Evolutionary conservation across 2,888 invertebrate species (phyloP).

Genomic region (Drosophila koepferae): DNA sequence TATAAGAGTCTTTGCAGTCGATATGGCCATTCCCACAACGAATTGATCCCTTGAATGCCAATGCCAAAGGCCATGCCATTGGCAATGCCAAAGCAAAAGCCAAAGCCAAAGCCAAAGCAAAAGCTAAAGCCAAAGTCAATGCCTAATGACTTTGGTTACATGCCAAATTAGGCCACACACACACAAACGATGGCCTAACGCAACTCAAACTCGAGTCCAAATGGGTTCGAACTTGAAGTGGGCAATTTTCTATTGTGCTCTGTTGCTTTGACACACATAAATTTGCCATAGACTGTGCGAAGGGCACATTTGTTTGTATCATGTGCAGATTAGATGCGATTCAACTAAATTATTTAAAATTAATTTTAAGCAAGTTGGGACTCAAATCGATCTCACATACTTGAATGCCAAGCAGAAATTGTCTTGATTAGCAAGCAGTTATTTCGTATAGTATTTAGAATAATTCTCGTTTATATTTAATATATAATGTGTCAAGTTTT

Average conservation of each 20-base stretch:
- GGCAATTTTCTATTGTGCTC: conserved; percentile 18
- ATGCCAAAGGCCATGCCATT: conserved; percentile 39
- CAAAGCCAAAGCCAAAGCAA: conserved; percentile 49
- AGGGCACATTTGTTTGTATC: conserved; percentile 14
- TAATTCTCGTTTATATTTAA: not conserved
- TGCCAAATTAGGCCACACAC: conserved; percentile 62
- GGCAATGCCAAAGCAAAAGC: conserved; percentile 43
- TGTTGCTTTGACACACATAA: conserved; percentile 20
- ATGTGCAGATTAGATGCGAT: conserved; percentile 35
- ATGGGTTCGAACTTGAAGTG: conserved; percentile 44
- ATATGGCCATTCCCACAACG: conserved; percentile 26
- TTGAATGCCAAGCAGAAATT: not conserved
- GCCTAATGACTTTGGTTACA: conserved; percentile 70
- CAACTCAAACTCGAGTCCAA: conserved; percentile 24
- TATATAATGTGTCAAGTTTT: not conserved
- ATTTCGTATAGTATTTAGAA: not conserved
- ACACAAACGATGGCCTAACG: conserved; percentile 49
- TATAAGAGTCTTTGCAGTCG: conserved; percentile 22
- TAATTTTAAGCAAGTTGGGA: not conserved
- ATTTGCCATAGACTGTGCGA: conserved; percentile 13
- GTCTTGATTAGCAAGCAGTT: not conserved
- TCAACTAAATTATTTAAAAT: conserved; percentile 13
- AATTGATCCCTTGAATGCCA: conserved; percentile 53
- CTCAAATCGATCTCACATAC: not conserved
- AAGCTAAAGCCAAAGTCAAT: conserved; percentile 50